Evolutionary conservation across 2,888 invertebrate species (phyloP), one percentile per base, ranked within the genome.

Genomic region (Netelia fuscicornis): DNA sequence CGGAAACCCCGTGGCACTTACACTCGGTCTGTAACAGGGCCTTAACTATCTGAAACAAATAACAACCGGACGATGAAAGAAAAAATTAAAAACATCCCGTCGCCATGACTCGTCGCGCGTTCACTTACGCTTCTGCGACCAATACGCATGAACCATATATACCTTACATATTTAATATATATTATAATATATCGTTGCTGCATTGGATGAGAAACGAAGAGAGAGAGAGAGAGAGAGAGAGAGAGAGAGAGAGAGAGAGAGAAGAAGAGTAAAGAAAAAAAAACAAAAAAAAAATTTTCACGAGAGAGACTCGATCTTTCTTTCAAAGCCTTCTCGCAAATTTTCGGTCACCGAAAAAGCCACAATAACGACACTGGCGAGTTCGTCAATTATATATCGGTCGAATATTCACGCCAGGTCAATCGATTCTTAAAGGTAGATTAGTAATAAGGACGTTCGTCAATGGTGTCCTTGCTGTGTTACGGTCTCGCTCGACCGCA

Each of bases 1-100:
- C 99, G 74, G 98, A 98, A 82, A 99, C 98, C n/a, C 99, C 99
- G 94, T 99, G 99, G 92, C 99, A 99, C 94, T 98, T 98, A 95
- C 99, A 99, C 94, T 98, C 98, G 68, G 97, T 96, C 86, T 96
- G 95, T 75, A 97, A 95, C 87, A 96, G 95, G 90, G 96, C 95
- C 93, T 97, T 97, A 62, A 97, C 96, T 91, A 96, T 95, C 97
- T 97, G 94, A 25, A 93, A 93, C 81, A 88, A 90, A 88, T 88
- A 58, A 72, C 6, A 9, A 60, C 30, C 13, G 68, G 44, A 1
- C 48, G 20, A 65, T 17, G 48, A 64, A 62, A 64, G 75, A 68
- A 64, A 42, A 23, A 23, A 67, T 30, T 52, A 20, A 58, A 9
- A 23, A 75, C 67, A 20, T 20, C 20, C 20, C 1, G 64, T 44